Conservation (phyloP, 92 coral and sea anemone species). For the Meandrina meandrites region DNA sequence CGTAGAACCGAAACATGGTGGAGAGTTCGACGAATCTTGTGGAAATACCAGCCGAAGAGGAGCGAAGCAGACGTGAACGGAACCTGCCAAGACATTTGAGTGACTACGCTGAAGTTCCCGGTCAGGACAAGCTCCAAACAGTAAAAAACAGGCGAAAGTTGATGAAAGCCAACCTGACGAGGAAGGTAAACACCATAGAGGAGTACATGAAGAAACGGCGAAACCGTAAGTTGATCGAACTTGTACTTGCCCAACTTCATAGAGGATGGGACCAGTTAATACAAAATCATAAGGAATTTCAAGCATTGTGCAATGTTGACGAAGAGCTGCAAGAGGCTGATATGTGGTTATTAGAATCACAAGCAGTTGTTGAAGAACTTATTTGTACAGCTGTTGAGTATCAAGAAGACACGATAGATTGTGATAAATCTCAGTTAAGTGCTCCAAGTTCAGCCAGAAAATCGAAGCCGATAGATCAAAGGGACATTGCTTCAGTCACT, state of each 20-base stretch:
- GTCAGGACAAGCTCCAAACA: slow-evolving; percentile 20
- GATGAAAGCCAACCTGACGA: not conserved
- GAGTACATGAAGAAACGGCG: not conserved
- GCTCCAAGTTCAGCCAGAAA: not conserved
- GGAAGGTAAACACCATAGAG: not conserved
- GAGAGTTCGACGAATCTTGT: not conserved
- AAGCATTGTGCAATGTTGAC: not conserved
- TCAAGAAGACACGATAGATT: not conserved
- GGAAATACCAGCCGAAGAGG: not conserved
- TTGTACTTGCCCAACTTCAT: slow-evolving; percentile 1
- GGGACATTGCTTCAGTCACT: not conserved
- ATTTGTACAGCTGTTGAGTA: slow-evolving; percentile 7
- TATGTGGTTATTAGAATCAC: slow-evolving; percentile 6
- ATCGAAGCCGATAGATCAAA: not conserved
- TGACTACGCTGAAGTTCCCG: not conserved
- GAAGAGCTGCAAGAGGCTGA: slow-evolving; percentile 12
- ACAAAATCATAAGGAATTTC: not conserved
- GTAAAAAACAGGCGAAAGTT: slow-evolving; percentile 1
- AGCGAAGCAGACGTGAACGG: not conserved
- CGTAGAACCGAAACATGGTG: slow-evolving; percentile 18
- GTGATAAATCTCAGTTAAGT: not conserved
- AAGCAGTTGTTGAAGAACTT: slow-evolving; percentile 2
- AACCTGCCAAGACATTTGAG: not conserved
- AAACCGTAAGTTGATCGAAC: slow-evolving; percentile 6
- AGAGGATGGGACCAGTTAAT: slow-evolving; percentile 11